Evolutionary conservation across 2,113 vertebrate genomes (phyloP).

Genomic region (Macrotis lagotis): DNA sequence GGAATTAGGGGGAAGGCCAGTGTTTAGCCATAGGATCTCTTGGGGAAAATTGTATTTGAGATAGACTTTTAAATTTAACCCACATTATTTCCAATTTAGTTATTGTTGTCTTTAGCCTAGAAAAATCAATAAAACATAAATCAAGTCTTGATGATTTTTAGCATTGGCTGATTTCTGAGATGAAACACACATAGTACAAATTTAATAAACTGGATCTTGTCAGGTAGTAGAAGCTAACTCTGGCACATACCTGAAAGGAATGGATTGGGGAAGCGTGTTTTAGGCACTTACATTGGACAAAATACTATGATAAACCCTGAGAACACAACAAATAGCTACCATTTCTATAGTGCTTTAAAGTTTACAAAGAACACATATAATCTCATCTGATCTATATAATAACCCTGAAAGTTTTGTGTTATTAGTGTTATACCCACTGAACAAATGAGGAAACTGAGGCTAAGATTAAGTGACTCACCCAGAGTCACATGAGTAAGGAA

Average conservation of each 20-base stretch:
- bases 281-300: neutral
- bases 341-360: no score
- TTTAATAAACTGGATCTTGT: neutral
- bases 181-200: neutral
- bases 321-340: no score
- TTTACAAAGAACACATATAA: neutral
- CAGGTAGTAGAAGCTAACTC: no score
- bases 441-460: neutral
- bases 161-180: neutral
- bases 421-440: neutral
- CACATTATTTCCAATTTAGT: neutral
- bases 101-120: neutral
- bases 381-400: neutral
- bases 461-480: neutral
- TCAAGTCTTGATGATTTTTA: neutral
- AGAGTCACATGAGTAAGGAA: neutral
- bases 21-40: neutral
- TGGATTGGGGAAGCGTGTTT: neutral
- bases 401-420: neutral
- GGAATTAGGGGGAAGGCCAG: neutral
- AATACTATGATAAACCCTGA: neutral
- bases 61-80: neutral
- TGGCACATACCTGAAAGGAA: neutral
- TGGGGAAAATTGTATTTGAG: neutral
- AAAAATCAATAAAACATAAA: neutral